Base-by-base conservation (phyloP, 1,140 invertebrate genomes). In the Drusus annulatus region DNA sequence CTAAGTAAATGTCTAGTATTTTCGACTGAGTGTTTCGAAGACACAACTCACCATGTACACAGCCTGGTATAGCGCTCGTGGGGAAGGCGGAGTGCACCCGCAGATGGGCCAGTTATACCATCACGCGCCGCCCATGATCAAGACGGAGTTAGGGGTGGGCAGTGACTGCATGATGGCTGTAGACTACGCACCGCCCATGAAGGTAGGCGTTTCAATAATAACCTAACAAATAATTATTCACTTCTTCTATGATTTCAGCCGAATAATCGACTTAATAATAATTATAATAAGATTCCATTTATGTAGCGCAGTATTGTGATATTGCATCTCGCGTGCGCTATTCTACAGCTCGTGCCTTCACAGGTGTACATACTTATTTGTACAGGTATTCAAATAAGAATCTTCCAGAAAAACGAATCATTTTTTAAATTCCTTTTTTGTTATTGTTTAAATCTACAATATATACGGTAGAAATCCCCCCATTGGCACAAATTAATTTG, bases 81-180 rank as follows among this genome's bases (percentile, higher is more conserved):
- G 88, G 71, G 89, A 90, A 71, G 85, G 87, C 79, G 87, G 89
- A 3, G 88, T 89, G 85, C 89, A 90, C 85, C 89, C 89, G 78
- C 88, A 90, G 76, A 88, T 89, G 86, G 88, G 88, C 68, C 88
- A 89, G 82, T 81, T 90, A 82, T 90, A 90, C 86, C 89, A 88
- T 84, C 87, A 90, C 74, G 88, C 88, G 1, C 87, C 89, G 23
- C 88, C 89, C 52, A 90, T 90, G 89, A 90, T 90, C 31, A 89
- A 90, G 87, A 90, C 89, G 84, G 89, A 90, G 79, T 87, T 89
- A 52, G 89, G 89, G 1, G 88, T 90, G 1, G 89, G 89, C 52
- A 90, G 87, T 83, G 89, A 90, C 81, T 90, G 89, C 65, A 90
- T 90, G 89, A 90, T 90, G 89, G 89, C 89, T 0, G 89, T 90